Conservation (phyloP, 1,140 invertebrate genomes). For the Prorops nasuta region DNA sequence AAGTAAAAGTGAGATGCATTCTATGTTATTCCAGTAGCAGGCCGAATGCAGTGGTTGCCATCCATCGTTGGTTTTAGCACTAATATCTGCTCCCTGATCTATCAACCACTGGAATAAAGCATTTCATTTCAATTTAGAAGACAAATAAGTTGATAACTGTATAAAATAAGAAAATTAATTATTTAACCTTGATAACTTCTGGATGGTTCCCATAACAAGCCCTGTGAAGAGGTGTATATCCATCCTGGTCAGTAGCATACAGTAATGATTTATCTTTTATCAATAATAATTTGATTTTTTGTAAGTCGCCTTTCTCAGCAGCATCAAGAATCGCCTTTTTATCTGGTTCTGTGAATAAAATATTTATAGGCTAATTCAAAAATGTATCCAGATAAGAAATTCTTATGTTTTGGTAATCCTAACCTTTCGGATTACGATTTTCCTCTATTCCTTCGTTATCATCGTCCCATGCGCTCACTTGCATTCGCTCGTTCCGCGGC, state of each 20-base stretch:
- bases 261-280: constrained; percentile 64
- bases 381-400: not conserved
- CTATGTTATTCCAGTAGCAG: constrained; percentile 85
- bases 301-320: constrained; percentile 76
- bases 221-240: constrained; percentile 87
- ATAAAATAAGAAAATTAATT: constrained; percentile 4
- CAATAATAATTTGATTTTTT: constrained; percentile 66
- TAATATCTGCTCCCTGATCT: constrained; percentile 70
- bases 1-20: constrained; percentile 73
- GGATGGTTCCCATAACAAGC: constrained; percentile 88
- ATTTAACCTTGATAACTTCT: constrained; percentile 67
- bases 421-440: constrained; percentile 55
- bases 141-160: not conserved
- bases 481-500: constrained; percentile 43
- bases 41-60: constrained; percentile 94
- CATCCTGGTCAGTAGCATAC: constrained; percentile 76
- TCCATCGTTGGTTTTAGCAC: constrained; percentile 74
- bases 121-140: not conserved
- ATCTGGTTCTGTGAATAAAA: constrained; percentile 61
- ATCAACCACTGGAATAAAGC: constrained; percentile 63
- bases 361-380: not conserved
- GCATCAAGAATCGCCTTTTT: constrained; percentile 74
- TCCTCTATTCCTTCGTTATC: constrained; percentile 56
- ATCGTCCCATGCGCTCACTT: constrained; percentile 59
- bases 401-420: constrained; percentile 10